Evolutionary conservation across 1,140 invertebrate species (phyloP).

Genomic region (Acyrthosiphon pisum): DNA sequence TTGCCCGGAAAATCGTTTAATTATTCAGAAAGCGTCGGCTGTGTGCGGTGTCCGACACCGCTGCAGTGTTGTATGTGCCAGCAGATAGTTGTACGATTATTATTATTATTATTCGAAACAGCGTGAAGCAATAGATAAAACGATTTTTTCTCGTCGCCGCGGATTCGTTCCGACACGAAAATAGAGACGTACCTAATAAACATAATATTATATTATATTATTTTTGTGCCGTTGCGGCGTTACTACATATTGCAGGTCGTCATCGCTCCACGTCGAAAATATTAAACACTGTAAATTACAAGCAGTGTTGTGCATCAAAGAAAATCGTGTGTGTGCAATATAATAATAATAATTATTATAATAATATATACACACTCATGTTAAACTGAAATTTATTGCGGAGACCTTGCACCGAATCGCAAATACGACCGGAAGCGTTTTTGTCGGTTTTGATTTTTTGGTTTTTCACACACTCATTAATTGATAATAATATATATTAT

Average conservation of each 20-base stretch:
- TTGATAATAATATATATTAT: not conserved
- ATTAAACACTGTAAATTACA: not conserved
- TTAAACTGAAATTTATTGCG: not conserved
- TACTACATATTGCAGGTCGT: not conserved
- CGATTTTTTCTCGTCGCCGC: not conserved
- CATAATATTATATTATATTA: not conserved
- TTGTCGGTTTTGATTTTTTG: not conserved
- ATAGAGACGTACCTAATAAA: not conserved
- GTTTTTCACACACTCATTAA: not conserved
- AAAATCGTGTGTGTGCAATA: not conserved
- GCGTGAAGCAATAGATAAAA: conserved; percentile 5
- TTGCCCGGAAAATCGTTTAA: not conserved
- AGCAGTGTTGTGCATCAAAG: not conserved
- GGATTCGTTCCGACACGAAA: not conserved
- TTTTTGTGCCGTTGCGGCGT: too few species aligned
- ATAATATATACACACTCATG: too few species aligned
- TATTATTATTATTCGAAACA: conserved; percentile 17
- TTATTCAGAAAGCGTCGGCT: conserved; percentile 2
- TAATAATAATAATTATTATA: not conserved
- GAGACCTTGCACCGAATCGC: not conserved
- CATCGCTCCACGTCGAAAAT: not conserved
- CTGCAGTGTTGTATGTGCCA: not conserved
- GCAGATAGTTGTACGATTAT: not conserved
- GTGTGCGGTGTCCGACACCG: not conserved
- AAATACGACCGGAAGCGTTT: not conserved